phyloP scores from a whole-genome alignment of 2,888 invertebrate species.

The Himalopsyche kuldschensis region DNA sequence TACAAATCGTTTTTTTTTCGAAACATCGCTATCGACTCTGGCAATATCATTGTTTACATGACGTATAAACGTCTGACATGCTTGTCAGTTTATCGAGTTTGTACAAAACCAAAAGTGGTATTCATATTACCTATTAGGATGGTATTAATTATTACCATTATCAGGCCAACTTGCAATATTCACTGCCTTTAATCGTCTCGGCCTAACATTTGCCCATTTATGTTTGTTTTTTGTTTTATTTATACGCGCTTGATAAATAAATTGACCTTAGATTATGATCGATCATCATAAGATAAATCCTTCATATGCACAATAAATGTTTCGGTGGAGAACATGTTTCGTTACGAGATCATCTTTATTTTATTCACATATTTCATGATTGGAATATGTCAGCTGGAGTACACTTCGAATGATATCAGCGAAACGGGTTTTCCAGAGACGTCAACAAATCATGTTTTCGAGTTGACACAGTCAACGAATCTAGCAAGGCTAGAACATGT shows the following conservation, averaged over 20 bases:
- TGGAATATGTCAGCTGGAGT: slow-evolving; percentile 6
- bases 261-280: background rate
- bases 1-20: no score
- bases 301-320: background rate
- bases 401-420: slow-evolving; percentile 15
- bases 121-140: background rate
- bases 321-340: background rate
- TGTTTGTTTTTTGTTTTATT: background rate
- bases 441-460: slow-evolving; percentile 41
- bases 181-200: background rate
- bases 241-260: background rate
- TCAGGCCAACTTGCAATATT: background rate
- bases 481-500: slow-evolving; percentile 65
- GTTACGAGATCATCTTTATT: background rate
- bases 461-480: slow-evolving; percentile 65
- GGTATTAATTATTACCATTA: background rate
- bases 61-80: no score
- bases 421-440: slow-evolving; percentile 12
- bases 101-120: no score
- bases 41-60: no score
- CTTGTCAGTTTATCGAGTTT: no score
- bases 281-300: background rate
- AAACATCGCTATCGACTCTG: no score
- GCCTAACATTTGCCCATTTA: background rate
- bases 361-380: background rate